A percentile compares a stretch with the other conserved stretches of the same genome.
These are phyloP conservation scores for Drosophila micromelanica DNA, from an alignment of 1,140 invertebrate species.

Conservation along the genomic window DNA sequence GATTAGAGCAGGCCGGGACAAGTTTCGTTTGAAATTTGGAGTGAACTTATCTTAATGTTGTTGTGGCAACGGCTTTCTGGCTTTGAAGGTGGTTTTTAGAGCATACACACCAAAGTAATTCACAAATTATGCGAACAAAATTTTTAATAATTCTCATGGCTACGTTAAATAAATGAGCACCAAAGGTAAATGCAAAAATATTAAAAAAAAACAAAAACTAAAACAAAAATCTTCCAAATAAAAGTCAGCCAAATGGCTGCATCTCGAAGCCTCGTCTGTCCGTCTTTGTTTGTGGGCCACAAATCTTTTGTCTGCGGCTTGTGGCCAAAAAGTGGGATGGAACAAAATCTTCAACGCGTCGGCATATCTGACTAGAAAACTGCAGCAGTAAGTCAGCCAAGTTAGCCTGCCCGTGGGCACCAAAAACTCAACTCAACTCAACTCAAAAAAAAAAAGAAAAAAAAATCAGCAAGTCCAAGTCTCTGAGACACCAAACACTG, in stretches of 20 bases:
- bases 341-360: slow-evolving; percentile 77
- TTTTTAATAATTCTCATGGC: slow-evolving; percentile 83
- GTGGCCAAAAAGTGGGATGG: slow-evolving; percentile 70
- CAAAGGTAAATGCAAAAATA: slow-evolving; percentile 38
- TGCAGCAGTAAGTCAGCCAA: slow-evolving; percentile 23
- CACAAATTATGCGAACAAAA: slow-evolving; percentile 84
- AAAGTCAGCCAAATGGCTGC: slow-evolving; percentile 27
- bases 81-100: slow-evolving; percentile 23
- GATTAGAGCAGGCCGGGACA: not conserved
- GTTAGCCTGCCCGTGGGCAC: slow-evolving; percentile 59
- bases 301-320: slow-evolving; percentile 25
- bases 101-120: slow-evolving; percentile 60
- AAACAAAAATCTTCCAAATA: slow-evolving; percentile 14
- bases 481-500: slow-evolving; percentile 61
- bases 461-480: slow-evolving; percentile 57
- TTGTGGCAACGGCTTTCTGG: not conserved
- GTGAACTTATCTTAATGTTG: slow-evolving; percentile 1
- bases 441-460: too few relatives aligned
- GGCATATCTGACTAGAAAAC: slow-evolving; percentile 56
- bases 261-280: slow-evolving; percentile 3
- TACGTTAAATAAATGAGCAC: slow-evolving; percentile 75
- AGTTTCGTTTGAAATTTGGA: slow-evolving; percentile 5
- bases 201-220: slow-evolving; percentile 10
- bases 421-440: slow-evolving; percentile 10
- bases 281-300: slow-evolving; percentile 9